These are phyloP conservation scores for Scaptomyza parva DNA, from an alignment of 2,888 invertebrate species.

Conservation along the genomic window DNA sequence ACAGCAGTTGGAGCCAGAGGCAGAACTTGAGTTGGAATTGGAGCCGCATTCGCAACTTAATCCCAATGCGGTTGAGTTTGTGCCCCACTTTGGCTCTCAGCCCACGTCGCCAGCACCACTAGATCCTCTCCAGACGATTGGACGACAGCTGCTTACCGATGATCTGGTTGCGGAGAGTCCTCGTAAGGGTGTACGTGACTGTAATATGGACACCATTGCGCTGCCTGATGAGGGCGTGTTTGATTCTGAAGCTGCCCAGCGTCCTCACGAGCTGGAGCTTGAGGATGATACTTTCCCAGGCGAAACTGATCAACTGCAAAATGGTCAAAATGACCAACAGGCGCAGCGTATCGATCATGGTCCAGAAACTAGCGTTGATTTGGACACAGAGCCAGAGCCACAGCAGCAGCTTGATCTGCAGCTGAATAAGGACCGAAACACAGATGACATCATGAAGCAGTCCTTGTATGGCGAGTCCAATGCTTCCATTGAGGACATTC, in stretches of 20 bases:
- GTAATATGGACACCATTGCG: conserved; percentile 82
- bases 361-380: conserved; percentile 11
- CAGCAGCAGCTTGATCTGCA: conserved; percentile 1
- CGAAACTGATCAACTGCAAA: conserved; percentile 42
- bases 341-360: conserved; percentile 12
- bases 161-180: conserved; percentile 90
- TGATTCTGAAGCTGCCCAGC: conserved; percentile 81
- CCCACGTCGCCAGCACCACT: conserved; percentile 86
- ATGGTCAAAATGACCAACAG: conserved; percentile 36
- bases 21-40: conserved; percentile 32
- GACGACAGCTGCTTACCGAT: conserved; percentile 73
- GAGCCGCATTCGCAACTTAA: conserved; percentile 92
- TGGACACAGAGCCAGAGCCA: conserved; percentile 12
- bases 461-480: conserved; percentile 76
- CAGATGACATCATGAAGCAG: conserved; percentile 75
- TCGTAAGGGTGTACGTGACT: conserved; percentile 86
- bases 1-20: conserved; percentile 38
- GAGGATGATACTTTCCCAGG: conserved; percentile 64
- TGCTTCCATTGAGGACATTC: conserved; percentile 77
- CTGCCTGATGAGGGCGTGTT: conserved; percentile 83
- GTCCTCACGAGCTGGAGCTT: conserved; percentile 82
- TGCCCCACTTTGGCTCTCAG: conserved; percentile 84
- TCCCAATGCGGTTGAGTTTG: conserved; percentile 94
- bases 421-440: background rate
- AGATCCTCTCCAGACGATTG: conserved; percentile 43